Evolutionary conservation across 2,888 invertebrate species (phyloP), one percentile per base, ranked within the genome.

Genomic region (Sarcophaga carnaria): DNA sequence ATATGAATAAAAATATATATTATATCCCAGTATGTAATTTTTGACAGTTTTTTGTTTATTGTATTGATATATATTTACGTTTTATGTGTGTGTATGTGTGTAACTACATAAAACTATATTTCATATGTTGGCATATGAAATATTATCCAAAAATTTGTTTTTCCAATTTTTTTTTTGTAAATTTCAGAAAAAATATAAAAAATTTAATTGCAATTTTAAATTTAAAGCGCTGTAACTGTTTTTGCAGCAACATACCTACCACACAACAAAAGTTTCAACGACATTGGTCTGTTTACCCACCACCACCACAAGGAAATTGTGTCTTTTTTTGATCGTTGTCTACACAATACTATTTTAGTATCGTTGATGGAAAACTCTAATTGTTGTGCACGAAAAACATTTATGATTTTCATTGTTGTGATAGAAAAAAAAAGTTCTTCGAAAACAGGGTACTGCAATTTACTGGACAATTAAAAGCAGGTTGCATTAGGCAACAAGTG

Each of bases 41-140:
- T 47, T 77, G 71, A 70, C 64, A 64, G 63, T 76, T 70, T 45
- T 59, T 20, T 47, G n/a, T 60, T 74, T 71, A 59, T 37, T 8
- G 0, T 10, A 37, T 37, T 37, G 0, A 0, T 10, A 67, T 67
- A 22, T 67, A 45, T 17, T 17, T 67, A 45, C n/a, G 0, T 2
- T 54, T 37, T 37, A 27, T 49, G 2, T 14, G 17, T 54, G 10
- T 17, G 14, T 14, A 4, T 49, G 49, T 64, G 25, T 67, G 60
- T 17, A 54, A 62, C n/a, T 75, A 47, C 67, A 75, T 69, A 27
- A 12, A 66, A 66, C 27, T 20, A 82, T 82, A 82, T 82, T 71
- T 70, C 71, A 77, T 20, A 25, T 74, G 20, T 47, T 27, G 10
- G 45, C 2, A 70, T 25, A 76, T 64, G 22, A 76, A 69, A 63